Conservation (phyloP, 2,113 vertebrate species). For the Naja naja region DNA sequence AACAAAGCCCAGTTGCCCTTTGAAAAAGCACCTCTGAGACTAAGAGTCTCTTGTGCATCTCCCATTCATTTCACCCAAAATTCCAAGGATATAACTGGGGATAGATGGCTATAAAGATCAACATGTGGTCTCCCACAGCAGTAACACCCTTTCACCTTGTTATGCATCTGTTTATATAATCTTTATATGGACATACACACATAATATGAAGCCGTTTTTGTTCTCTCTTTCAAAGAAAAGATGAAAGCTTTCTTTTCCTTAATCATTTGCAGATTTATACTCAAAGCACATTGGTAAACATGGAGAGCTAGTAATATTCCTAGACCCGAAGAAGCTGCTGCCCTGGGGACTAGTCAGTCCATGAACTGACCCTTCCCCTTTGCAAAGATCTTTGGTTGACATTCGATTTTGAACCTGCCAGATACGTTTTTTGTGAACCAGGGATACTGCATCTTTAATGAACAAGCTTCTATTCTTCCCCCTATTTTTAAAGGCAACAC, state of each 20-base stretch:
- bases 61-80: background rate
- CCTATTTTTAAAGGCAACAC: constrained; percentile 82
- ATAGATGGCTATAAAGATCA: constrained; percentile 65
- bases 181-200: constrained; percentile 66
- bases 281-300: constrained; percentile 72
- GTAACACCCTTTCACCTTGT: constrained; percentile 59
- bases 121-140: constrained; percentile 57
- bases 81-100: background rate
- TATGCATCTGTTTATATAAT: constrained; percentile 66
- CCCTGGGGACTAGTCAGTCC: constrained; percentile 74
- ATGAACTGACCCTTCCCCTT: constrained; percentile 75
- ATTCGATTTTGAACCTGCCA: constrained; percentile 84
- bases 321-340: constrained; percentile 69
- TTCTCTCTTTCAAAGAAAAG: constrained; percentile 57
- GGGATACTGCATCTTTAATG: constrained; percentile 83
- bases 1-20: background rate
- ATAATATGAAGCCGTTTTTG: constrained; percentile 54
- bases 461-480: constrained; percentile 79
- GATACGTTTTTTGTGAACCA: constrained; percentile 76
- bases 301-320: constrained; percentile 66
- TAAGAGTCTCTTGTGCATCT: background rate
- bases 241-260: constrained; percentile 54
- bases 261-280: constrained; percentile 63
- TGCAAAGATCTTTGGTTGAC: constrained; percentile 81
- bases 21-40: background rate